Percentiles rank a stretch among this genome's conserved stretches.
These are phyloP conservation scores for Bactericera cockerelli DNA, from an alignment of 1,140 invertebrate genomes.

Conservation along the genomic window DNA sequence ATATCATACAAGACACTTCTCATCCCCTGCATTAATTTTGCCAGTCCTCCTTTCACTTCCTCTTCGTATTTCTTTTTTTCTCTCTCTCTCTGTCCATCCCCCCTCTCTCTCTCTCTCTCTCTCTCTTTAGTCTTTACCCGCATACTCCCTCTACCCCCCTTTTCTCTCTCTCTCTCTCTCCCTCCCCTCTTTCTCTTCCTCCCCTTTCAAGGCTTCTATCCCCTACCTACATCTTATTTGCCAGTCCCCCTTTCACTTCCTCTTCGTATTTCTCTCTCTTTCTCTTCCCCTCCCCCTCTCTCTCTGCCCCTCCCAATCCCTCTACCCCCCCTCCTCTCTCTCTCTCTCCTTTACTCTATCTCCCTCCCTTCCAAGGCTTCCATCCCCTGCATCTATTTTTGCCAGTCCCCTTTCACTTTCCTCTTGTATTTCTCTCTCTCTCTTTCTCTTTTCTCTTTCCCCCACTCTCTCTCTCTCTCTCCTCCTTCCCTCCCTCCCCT, in stretches of 20 bases:
- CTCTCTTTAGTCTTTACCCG: neutral
- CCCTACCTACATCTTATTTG: neutral
- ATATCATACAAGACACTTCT: no score
- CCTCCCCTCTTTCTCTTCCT: slow-evolving; percentile 1
- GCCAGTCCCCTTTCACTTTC: no score
- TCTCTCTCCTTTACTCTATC: neutral
- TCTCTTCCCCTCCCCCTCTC: neutral
- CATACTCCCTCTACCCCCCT: neutral
- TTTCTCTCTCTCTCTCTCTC: neutral
- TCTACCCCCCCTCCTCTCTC: neutral
- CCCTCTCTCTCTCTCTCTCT: neutral
- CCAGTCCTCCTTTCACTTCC: neutral
- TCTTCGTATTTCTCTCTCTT: neutral
- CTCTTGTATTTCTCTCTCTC: no score
- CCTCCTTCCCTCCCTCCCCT: neutral
- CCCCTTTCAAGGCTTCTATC: neutral
- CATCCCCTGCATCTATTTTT: neutral
- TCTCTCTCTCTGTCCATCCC: neutral
- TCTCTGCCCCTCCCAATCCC: neutral
- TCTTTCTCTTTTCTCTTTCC: no score
- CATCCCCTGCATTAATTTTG: neutral
- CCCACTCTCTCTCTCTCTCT: no score
- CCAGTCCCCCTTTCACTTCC: neutral
- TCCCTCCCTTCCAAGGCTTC: neutral
- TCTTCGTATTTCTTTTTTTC: no score